phyloP scores from a whole-genome alignment of 2,888 invertebrate genomes.

The Sinopyrophorus schimmeli region DNA sequence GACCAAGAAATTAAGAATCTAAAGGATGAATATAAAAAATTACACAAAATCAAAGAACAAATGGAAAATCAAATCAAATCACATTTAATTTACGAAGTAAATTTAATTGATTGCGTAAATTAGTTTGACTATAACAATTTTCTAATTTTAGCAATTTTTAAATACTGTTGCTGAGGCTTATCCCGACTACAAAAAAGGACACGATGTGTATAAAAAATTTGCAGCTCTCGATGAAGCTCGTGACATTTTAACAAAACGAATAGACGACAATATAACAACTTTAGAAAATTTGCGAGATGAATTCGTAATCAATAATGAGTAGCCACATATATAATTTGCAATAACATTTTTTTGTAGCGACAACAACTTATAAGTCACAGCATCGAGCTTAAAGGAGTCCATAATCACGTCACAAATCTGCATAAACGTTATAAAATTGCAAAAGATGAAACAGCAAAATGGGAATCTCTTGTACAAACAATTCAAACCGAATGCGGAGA shows the following conservation, averaged over 20 bases:
- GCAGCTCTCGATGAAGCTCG: slow-evolving; percentile 14
- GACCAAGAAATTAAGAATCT: not conserved
- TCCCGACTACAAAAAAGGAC: slow-evolving; percentile 3
- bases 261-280: slow-evolving; percentile 1
- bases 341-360: slow-evolving; percentile 6
- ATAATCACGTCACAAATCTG: slow-evolving; percentile 9
- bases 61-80: slow-evolving; percentile 11
- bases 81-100: slow-evolving; percentile 12
- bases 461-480: slow-evolving; percentile 13
- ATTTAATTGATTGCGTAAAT: not conserved
- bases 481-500: slow-evolving; percentile 13
- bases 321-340: not conserved
- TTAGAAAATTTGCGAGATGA: slow-evolving; percentile 10
- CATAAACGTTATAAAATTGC: slow-evolving; percentile 9
- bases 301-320: slow-evolving; percentile 8
- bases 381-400: slow-evolving; percentile 13
- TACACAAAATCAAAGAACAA: slow-evolving; percentile 4
- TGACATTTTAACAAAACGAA: not conserved
- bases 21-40: not conserved
- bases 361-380: slow-evolving; percentile 5
- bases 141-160: slow-evolving; percentile 16
- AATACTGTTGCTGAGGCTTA: slow-evolving; percentile 12
- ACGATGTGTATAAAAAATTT: slow-evolving; percentile 20
- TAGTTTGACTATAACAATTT: not conserved
- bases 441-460: slow-evolving; percentile 6